phyloP scores from a whole-genome alignment of 2,797 vertebrate genomes.

The Aratinga solstitialis region DNA sequence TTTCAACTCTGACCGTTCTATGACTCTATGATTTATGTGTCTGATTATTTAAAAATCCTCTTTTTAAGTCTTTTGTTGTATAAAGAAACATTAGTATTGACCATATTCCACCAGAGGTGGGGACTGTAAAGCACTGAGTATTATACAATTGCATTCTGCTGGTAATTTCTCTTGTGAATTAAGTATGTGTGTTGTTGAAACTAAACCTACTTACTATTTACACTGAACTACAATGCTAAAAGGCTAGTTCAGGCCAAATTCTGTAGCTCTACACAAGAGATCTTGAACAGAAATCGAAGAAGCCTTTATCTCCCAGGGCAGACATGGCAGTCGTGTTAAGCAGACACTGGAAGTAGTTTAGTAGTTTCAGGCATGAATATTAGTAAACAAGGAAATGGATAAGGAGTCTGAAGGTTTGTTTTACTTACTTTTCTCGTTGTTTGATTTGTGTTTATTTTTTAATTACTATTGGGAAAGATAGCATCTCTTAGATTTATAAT shows the following conservation, averaged over 20 bases:
- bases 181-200: neutral
- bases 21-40: neutral
- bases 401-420: neutral
- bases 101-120: neutral
- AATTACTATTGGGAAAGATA: neutral
- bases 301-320: neutral
- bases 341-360: neutral
- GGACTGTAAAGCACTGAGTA: neutral
- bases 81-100: neutral
- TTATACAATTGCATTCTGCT: neutral
- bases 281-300: neutral
- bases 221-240: neutral
- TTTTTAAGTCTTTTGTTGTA: neutral
- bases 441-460: neutral
- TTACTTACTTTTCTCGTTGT: neutral
- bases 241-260: neutral
- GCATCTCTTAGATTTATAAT: neutral
- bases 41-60: neutral
- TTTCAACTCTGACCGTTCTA: neutral
- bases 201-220: neutral
- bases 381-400: neutral
- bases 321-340: neutral
- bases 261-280: neutral
- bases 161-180: neutral
- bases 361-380: neutral